A percentile compares a stretch with the other conserved stretches of the same genome.
phyloP scores from a whole-genome alignment of 2,113 vertebrate genomes.

The Carettochelys insculpta region DNA sequence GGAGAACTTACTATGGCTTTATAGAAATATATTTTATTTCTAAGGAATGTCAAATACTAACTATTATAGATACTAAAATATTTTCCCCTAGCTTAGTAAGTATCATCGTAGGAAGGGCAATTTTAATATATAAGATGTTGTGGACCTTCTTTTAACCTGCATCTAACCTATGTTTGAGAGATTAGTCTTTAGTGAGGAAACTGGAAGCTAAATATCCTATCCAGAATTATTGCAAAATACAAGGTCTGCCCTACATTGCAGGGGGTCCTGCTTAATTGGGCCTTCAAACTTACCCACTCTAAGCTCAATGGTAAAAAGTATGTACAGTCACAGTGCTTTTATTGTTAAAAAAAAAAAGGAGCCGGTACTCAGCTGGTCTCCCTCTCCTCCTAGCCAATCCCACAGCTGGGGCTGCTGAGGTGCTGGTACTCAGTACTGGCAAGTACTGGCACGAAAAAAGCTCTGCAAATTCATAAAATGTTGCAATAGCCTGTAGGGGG shows the following conservation, averaged over 20 bases:
- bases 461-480: neutral
- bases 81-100: neutral
- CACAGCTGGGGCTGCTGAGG: too few relatives aligned
- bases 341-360: too few relatives aligned
- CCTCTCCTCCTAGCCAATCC: too few relatives aligned
- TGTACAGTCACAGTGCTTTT: too few relatives aligned
- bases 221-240: neutral
- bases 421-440: too few relatives aligned
- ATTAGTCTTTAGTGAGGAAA: neutral
- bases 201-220: neutral
- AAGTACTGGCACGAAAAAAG: too few relatives aligned
- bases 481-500: neutral
- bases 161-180: neutral
- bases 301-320: neutral
- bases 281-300: neutral
- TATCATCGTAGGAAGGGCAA: neutral
- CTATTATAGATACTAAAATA: fast-evolving
- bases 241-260: neutral
- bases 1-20: neutral
- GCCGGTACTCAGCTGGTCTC: too few relatives aligned
- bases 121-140: neutral
- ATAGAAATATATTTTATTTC: neutral
- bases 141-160: neutral
- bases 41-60: neutral
- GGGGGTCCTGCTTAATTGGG: neutral